Evolutionary conservation across 2,113 vertebrate species (phyloP).

Genomic region (Hyaena hyaena): DNA sequence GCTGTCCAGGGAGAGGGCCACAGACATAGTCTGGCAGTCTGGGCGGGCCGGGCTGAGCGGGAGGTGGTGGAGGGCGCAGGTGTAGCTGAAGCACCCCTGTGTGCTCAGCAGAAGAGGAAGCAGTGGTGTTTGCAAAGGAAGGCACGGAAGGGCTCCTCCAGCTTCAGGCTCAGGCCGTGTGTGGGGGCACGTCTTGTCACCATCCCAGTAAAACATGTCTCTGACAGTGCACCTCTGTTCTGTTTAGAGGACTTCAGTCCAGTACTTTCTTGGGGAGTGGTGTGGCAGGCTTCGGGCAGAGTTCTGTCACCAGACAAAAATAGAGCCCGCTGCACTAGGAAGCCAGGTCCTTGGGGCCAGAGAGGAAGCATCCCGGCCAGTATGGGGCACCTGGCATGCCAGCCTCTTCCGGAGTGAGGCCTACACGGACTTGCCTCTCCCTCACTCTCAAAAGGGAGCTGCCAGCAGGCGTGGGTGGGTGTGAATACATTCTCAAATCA

Average conservation of each 20-base stretch:
- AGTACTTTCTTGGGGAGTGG: neutral
- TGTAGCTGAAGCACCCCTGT: fast-evolving
- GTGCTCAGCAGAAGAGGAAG: neutral
- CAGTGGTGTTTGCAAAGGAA: too few species aligned
- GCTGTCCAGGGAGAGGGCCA: fast-evolving
- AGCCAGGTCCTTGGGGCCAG: neutral
- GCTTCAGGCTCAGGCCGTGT: fast-evolving
- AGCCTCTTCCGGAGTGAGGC: neutral
- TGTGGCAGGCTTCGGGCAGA: neutral
- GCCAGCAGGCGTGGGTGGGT: neutral
- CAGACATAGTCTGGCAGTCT: neutral
- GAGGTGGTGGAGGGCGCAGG: neutral
- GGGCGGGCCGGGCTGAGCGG: neutral
- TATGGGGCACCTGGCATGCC: neutral
- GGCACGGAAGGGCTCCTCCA: neutral
- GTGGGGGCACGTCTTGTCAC: neutral
- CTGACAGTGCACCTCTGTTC: neutral
- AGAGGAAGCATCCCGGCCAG: neutral
- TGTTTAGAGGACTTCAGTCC: neutral
- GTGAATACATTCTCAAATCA: neutral
- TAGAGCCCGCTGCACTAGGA: neutral
- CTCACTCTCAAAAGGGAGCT: neutral
- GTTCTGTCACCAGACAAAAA: neutral
- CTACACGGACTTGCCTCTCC: neutral
- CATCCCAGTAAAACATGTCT: neutral